Evolutionary conservation across 2,797 vertebrate species (phyloP).

Genomic region (Oreonectes daqikongensis): DNA sequence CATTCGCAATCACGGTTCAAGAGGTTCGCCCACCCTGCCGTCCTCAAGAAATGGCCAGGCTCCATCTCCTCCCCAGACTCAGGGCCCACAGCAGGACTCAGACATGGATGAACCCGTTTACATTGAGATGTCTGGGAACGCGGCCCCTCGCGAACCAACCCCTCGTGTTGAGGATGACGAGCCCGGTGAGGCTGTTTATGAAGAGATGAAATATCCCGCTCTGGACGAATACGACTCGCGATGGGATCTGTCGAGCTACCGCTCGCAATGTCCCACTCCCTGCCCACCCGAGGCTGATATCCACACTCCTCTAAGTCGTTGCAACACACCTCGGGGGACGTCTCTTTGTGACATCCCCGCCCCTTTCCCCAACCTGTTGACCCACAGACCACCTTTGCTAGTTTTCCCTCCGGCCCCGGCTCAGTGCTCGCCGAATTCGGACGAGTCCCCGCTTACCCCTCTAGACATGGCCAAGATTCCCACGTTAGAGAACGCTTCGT

Average conservation of each 20-base stretch:
- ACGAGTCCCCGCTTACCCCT: slow-evolving; percentile 96
- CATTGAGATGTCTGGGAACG: slow-evolving; percentile 98
- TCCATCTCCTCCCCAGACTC: slow-evolving; percentile 82
- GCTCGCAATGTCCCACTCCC: slow-evolving; percentile 92
- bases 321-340: slow-evolving; percentile 89
- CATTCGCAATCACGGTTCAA: slow-evolving; percentile 84
- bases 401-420: slow-evolving; percentile 95
- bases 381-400: slow-evolving; percentile 92
- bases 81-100: slow-evolving; percentile 83
- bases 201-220: slow-evolving; percentile 98
- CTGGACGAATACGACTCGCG: slow-evolving; percentile 90
- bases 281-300: slow-evolving; percentile 89
- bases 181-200: slow-evolving; percentile 94
- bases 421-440: slow-evolving; percentile 96
- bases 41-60: slow-evolving; percentile 69
- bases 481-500: slow-evolving; percentile 89
- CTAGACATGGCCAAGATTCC: slow-evolving; percentile 92
- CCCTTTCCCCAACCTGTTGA: slow-evolving; percentile 95
- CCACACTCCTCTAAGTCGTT: slow-evolving; percentile 77
- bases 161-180: slow-evolving; percentile 88
- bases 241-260: slow-evolving; percentile 86
- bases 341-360: slow-evolving; percentile 94
- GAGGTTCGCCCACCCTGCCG: slow-evolving; percentile 66
- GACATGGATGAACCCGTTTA: slow-evolving; percentile 95
- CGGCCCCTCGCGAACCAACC: slow-evolving; percentile 78